These are phyloP conservation scores for Cataglyphis albicans DNA, from an alignment of 2,888 invertebrate genomes.

Conservation along the genomic window DNA sequence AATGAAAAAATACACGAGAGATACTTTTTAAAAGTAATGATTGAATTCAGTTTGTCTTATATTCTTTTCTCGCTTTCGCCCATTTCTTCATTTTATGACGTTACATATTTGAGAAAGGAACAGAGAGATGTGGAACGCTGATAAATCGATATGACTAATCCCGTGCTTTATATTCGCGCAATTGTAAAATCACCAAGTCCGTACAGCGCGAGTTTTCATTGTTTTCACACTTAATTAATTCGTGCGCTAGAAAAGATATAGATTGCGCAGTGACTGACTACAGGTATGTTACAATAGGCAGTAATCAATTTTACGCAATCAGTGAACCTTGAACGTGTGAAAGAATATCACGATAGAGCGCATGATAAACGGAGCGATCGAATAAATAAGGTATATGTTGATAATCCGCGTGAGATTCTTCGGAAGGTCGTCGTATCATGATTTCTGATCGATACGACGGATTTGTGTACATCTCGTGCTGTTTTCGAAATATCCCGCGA, in stretches of 20 bases:
- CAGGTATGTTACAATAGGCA: background rate
- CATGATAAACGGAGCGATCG: conserved; percentile 19
- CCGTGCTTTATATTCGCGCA: background rate
- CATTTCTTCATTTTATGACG: background rate
- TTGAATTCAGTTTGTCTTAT: background rate
- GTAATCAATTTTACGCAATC: conserved; percentile 36
- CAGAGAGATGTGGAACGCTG: background rate
- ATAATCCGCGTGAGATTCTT: background rate
- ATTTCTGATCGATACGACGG: background rate
- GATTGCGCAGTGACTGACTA: background rate
- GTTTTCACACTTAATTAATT: background rate
- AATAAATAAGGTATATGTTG: background rate
- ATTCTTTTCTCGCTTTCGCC: background rate
- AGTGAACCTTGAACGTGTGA: background rate
- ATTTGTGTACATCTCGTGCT: conserved; percentile 6
- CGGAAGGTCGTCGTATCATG: background rate
- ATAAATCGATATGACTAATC: conserved; percentile 28
- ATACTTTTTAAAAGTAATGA: background rate
- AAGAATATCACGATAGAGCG: conserved; percentile 29
- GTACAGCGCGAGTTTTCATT: background rate
- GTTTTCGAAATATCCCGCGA: conserved; percentile 7
- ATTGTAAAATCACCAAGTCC: background rate
- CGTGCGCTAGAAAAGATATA: background rate
- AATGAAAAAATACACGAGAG: background rate
- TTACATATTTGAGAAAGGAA: background rate